These are phyloP conservation scores for Ganaspis sp. DNA, from an alignment of 1,140 invertebrate species.

Conservation along the genomic window DNA sequence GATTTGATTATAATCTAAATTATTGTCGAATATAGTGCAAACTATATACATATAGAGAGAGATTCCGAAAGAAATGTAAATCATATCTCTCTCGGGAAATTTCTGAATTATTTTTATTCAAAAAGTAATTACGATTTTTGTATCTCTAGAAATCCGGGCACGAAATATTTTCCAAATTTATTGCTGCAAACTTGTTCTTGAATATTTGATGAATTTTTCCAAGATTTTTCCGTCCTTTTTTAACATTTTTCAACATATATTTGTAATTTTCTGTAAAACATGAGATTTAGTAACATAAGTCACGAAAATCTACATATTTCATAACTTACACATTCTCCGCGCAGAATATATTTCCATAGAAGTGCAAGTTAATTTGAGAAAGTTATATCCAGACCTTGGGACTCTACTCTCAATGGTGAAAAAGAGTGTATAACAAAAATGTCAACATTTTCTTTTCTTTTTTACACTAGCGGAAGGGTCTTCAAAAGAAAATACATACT, in stretches of 20 bases:
- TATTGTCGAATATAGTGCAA: neutral
- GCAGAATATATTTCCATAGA: slow-evolving; percentile 22
- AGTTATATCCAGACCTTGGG: slow-evolving; percentile 28
- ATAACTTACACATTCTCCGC: slow-evolving; percentile 15
- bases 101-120: neutral
- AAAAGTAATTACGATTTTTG: neutral
- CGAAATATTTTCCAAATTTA: neutral
- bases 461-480: neutral
- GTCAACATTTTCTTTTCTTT: neutral
- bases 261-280: slow-evolving; percentile 11
- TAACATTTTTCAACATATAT: neutral
- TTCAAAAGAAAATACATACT: slow-evolving; percentile 16
- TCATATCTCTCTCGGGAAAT: neutral
- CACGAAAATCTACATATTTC: slow-evolving; percentile 24
- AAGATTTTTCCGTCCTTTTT: neutral
- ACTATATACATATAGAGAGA: no score
- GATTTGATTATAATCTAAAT: neutral
- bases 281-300: slow-evolving; percentile 1
- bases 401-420: neutral
- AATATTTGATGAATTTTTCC: neutral
- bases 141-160: neutral
- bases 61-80: neutral
- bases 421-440: neutral
- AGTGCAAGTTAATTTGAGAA: slow-evolving; percentile 27
- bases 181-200: neutral